Percentiles rank a stretch among this genome's conserved stretches.
These are phyloP conservation scores for Okamejei kenojei DNA, from an alignment of 2,797 vertebrate species.

Conservation along the genomic window DNA sequence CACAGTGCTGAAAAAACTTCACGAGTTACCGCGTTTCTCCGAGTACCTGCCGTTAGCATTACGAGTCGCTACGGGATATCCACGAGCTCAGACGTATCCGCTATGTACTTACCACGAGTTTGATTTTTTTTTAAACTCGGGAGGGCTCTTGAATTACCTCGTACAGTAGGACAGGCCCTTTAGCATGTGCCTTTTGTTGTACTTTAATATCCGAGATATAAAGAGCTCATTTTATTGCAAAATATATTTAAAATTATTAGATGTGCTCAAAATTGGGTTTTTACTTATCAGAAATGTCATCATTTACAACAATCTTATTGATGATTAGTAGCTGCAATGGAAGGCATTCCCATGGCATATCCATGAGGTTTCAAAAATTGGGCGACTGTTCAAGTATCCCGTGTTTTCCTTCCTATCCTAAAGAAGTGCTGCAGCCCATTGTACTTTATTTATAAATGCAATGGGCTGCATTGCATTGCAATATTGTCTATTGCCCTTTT, in stretches of 20 bases:
- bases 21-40: too few relatives aligned
- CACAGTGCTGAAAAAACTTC: too few relatives aligned
- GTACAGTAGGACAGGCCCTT: not conserved
- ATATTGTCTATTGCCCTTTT: not conserved
- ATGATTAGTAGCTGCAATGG: not conserved
- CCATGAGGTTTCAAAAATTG: too few relatives aligned
- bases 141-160: too few relatives aligned
- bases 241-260: not conserved
- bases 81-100: too few relatives aligned
- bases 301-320: not conserved
- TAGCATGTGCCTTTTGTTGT: not conserved
- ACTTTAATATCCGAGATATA: not conserved
- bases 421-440: not conserved
- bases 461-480: too few relatives aligned
- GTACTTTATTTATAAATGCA: not conserved
- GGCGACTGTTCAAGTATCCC: too few relatives aligned
- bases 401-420: too few relatives aligned
- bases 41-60: too few relatives aligned
- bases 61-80: too few relatives aligned
- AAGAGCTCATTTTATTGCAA: not conserved
- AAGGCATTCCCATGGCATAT: not conserved
- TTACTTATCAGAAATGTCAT: not conserved
- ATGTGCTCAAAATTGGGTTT: not conserved
- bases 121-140: too few relatives aligned
- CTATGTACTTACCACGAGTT: too few relatives aligned